Base-by-base conservation (phyloP, 2,113 vertebrate species). In the Stigmatopora nigra region DNA sequence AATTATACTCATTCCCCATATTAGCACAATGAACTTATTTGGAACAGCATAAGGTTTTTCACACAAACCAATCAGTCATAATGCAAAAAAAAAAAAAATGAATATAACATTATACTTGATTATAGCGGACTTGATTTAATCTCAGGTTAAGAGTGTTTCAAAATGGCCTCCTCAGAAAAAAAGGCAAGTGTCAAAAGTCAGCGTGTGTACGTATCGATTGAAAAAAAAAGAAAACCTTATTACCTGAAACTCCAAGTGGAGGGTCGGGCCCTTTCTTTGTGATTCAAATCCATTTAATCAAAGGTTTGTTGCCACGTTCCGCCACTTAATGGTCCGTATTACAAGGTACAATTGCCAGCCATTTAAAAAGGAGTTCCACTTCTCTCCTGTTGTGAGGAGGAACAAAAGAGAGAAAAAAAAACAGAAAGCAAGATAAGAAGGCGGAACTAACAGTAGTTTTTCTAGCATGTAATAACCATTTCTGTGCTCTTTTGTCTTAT, bases 231-330 rank as follows among this genome's bases (percentile, higher is more conserved):
- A 85, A 73, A 79, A 70, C 71, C 83, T 80, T 83, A 83, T 84
- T 82, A 89, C 81, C 82, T 80, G 85, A 86, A 87, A 82, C 84
- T 81, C 66, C 72, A 85, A 76, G 81, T 87, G 88, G 82, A 31
- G 59, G 69, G 80, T 84, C 90, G 86, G 79, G 86, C 89, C 90
- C 88, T 90, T 87, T 85, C 90, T 91, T 91, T 92, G 90, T 91
- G 83, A 91, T 91, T 91, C 86, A 91, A 89, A 91, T 91, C 77
- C 85, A 89, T 90, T 91, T 92, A 91, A 91, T 92, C 88, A 91
- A 87, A 89, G 91, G 90, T 91, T 89, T 91, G 88, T 90, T 90
- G 90, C 88, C 84, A 87, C 86, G 88, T 83, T 72, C 84, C 72
- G 82, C 78, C 88, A 89, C 88, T 91, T 92, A 88, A 88, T 89